phyloP scores from a whole-genome alignment of 2,113 vertebrate genomes.

The Pardalotus punctatus region DNA sequence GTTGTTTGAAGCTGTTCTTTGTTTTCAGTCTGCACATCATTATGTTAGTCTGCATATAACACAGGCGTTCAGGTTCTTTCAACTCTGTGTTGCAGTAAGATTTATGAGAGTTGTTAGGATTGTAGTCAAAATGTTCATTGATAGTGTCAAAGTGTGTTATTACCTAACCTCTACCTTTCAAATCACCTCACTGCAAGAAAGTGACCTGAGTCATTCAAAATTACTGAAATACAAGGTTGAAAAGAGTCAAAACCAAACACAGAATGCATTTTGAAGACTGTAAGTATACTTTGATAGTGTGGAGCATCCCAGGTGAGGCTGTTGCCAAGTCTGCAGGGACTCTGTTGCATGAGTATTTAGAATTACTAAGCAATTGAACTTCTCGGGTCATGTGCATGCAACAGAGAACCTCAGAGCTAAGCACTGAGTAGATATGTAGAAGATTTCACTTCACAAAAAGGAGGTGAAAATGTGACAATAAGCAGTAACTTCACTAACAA shows the following conservation, averaged over 20 bases:
- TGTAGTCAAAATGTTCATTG: neutral
- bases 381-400: neutral
- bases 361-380: neutral
- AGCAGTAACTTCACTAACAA: neutral
- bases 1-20: constrained; percentile 46
- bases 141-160: neutral
- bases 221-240: neutral
- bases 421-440: neutral
- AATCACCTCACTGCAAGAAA: neutral
- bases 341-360: neutral
- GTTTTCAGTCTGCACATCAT: constrained; percentile 24
- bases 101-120: constrained; percentile 2
- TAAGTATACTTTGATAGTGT: neutral
- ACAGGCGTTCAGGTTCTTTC: constrained; percentile 3
- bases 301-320: neutral
- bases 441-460: neutral
- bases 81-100: neutral
- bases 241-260: neutral
- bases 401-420: neutral
- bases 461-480: neutral
- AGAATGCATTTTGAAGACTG: neutral
- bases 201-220: neutral
- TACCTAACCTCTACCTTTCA: neutral
- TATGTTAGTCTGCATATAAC: neutral
- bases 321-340: neutral